These are phyloP conservation scores for Yoshiicerus persimilis DNA, from an alignment of 1,140 invertebrate species.

Conservation along the genomic window DNA sequence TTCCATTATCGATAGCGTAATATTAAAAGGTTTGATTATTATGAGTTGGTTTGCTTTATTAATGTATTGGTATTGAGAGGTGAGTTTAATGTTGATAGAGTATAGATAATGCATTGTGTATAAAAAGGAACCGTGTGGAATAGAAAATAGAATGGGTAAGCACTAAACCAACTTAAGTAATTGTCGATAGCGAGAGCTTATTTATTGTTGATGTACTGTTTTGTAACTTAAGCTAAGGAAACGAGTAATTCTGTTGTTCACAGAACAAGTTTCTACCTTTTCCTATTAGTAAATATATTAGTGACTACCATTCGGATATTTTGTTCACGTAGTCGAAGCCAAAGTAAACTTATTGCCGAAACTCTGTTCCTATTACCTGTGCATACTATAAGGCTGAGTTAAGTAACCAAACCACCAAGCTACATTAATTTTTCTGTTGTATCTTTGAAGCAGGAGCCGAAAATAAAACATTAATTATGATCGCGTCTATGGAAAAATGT, in stretches of 20 bases:
- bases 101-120: not conserved
- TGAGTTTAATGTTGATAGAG: not conserved
- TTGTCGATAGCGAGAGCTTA: not conserved
- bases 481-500: not conserved
- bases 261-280: not conserved
- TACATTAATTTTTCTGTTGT: not conserved
- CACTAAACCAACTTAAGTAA: not conserved
- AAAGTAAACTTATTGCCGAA: not conserved
- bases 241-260: not conserved
- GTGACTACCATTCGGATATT: not conserved
- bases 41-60: not conserved
- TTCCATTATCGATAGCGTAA: conserved; percentile 24
- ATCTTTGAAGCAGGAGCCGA: not conserved
- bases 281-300: not conserved
- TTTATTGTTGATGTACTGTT: not conserved
- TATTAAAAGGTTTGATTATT: conserved; percentile 19
- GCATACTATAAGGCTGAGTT: not conserved
- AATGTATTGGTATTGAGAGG: not conserved
- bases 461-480: conserved; percentile 22
- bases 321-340: not conserved
- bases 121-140: not conserved
- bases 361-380: not conserved
- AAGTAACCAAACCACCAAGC: not conserved
- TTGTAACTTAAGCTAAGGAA: not conserved
- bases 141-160: not conserved